Base-by-base conservation (phyloP, 2,888 invertebrate genomes). In the Apamea anceps region DNA sequence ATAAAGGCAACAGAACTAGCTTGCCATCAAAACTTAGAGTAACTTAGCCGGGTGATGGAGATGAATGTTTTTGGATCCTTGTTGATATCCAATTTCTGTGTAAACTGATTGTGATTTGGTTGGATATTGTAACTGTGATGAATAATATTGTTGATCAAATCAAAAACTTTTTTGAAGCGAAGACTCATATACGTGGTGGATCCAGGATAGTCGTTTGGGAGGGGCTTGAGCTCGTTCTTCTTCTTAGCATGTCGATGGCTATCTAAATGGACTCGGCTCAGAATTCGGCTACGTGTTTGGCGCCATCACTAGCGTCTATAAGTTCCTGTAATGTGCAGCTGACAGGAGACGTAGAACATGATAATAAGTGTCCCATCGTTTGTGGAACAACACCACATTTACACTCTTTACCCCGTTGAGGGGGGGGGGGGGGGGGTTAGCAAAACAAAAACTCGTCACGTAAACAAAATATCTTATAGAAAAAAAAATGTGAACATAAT, bases 11-110 rank as follows among this genome's bases (percentile, higher is more conserved):
- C 51, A 42, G 15, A 73, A 51, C 32, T 72, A 63, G 81, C 45
- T 72, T 51, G n/a, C n/a, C 28, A 7, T 42, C 82, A 54, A 79
- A 79, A 54, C 74, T 81, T 73, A 7, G 51, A 79, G 45, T 54
- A 21, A 54, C 28, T 60, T 28, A 51, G 48, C 42, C 18, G 18
- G 25, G 12, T 60, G 25, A 75, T n/a, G 45, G 42, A 45, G 28
- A 77, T 32, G 18, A 18, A 32, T 13, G 18, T 25, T 45, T 32
- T 75, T 42, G 48, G 48, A 25, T 6, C 45, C 37, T n/a, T 18
- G 68, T 28, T 67, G 18, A 21, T 25, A 45, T 37, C 18, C 0
- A 45, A 25, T 32, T 32, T 51, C 18, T 72, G 13, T 72, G 72
- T 72, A 13, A 25, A 45, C 32, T 25, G 25, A 32, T 48, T n/a